Evolutionary conservation across 2,888 invertebrate species (phyloP).

Genomic region (Atethmia centrago): DNA sequence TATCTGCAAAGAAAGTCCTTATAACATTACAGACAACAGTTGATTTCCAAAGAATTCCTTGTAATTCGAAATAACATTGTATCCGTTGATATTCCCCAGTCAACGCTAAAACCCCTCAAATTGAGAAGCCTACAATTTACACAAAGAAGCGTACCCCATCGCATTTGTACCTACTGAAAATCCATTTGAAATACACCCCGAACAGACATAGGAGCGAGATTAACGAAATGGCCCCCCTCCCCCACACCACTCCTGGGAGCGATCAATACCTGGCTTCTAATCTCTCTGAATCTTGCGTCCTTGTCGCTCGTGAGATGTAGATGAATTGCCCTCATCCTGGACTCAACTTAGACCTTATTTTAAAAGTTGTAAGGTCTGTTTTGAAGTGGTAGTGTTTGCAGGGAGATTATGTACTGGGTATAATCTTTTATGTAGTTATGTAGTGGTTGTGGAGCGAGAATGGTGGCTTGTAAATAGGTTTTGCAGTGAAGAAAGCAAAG

Average conservation of each 20-base stretch:
- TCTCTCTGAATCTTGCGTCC: constrained; percentile 85
- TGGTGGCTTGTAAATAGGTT: constrained; percentile 22
- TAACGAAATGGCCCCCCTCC: constrained; percentile 80
- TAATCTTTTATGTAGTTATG: constrained; percentile 58
- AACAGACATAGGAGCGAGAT: constrained; percentile 82
- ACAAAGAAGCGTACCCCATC: constrained; percentile 53
- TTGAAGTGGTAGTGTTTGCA: constrained; percentile 23
- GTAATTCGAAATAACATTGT: background rate
- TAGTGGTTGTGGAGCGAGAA: constrained; percentile 23
- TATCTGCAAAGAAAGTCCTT: background rate
- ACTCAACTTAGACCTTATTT: constrained; percentile 60
- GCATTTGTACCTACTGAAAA: constrained; percentile 67
- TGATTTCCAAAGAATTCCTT: background rate
- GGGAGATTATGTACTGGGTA: constrained; percentile 47
- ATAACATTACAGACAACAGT: background rate
- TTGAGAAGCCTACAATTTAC: constrained; percentile 56
- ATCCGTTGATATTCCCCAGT: background rate
- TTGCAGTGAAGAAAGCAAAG: background rate
- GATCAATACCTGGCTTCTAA: constrained; percentile 85
- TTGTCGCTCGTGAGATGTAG: constrained; percentile 83
- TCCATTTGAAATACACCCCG: constrained; percentile 79
- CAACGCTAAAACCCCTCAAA: constrained; percentile 25
- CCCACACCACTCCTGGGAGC: constrained; percentile 63
- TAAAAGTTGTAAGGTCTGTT: constrained; percentile 42
- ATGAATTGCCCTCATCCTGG: constrained; percentile 67